phyloP scores from a whole-genome alignment of 2,113 vertebrate genomes.

The Holacanthus passer region DNA sequence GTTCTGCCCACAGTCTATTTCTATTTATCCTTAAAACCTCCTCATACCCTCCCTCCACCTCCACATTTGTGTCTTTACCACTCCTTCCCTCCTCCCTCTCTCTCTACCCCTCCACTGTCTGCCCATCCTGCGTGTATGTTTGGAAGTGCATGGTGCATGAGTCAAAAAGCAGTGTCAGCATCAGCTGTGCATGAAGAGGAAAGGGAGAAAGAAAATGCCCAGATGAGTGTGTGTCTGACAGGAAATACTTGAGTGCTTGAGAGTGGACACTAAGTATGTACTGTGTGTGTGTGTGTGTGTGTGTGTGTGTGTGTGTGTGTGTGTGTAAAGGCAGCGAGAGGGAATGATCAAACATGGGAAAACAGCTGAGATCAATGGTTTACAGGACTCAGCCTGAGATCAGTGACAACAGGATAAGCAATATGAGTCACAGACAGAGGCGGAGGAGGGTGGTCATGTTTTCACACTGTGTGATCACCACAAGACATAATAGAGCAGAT shows the following conservation, averaged over 20 bases:
- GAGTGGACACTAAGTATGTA: constrained; percentile 38
- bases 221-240: constrained; percentile 49
- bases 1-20: constrained; percentile 3
- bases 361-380: constrained; percentile 63
- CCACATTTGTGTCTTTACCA: background rate
- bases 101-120: constrained; percentile 5
- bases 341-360: constrained; percentile 58
- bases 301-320: background rate
- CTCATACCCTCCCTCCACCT: background rate
- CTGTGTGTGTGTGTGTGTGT: background rate
- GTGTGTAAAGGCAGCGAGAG: constrained; percentile 15
- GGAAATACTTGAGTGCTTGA: constrained; percentile 54
- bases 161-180: constrained; percentile 61
- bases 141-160: constrained; percentile 9
- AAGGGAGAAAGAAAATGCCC: constrained; percentile 28
- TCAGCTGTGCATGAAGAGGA: constrained; percentile 48
- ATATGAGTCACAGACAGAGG: constrained; percentile 59
- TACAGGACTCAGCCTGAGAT: constrained; percentile 59
- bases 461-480: constrained; percentile 66
- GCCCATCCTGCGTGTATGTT: background rate
- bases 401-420: constrained; percentile 58
- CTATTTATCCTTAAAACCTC: constrained; percentile 18
- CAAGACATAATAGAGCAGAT: constrained; percentile 25
- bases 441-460: constrained; percentile 55
- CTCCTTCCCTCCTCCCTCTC: background rate